Evolutionary conservation across 2,113 vertebrate genomes (phyloP).

Genomic region (Callipepla californica): DNA sequence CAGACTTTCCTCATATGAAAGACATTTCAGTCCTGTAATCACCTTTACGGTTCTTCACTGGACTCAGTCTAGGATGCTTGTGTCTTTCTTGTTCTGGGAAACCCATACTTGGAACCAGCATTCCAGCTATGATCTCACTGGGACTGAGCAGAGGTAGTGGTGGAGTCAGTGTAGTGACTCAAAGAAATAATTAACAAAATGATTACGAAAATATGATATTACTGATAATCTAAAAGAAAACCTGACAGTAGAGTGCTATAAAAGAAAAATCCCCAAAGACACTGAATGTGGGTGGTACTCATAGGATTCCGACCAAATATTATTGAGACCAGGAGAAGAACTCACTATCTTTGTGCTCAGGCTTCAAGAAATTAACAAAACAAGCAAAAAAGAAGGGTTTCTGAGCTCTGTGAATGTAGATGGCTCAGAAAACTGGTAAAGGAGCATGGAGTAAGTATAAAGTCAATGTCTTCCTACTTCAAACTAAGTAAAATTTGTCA

Average conservation of each 20-base stretch:
- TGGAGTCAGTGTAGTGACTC: background rate
- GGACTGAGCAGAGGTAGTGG: rapidly evolving
- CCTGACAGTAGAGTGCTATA: background rate
- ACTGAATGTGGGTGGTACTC: background rate
- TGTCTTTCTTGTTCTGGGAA: background rate
- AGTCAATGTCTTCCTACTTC: background rate
- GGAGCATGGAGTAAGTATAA: background rate
- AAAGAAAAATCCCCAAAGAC: background rate
- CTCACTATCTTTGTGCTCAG: background rate
- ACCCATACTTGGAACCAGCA: background rate
- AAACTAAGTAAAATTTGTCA: background rate
- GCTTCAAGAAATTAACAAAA: background rate
- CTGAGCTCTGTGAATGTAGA: background rate
- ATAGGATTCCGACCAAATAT: background rate
- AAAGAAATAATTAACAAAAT: background rate
- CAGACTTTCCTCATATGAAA: background rate
- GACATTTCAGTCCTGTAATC: background rate
- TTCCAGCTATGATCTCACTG: background rate
- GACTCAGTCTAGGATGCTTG: background rate
- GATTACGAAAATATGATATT: background rate
- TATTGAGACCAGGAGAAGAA: background rate
- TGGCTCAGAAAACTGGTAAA: background rate
- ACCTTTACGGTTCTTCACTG: background rate
- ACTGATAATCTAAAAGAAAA: background rate
- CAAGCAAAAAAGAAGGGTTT: background rate